Percentiles rank a stretch among this genome's conserved stretches.
Conservation (phyloP, 2,888 invertebrate species). For the Heteromyza rotundicornis region DNA sequence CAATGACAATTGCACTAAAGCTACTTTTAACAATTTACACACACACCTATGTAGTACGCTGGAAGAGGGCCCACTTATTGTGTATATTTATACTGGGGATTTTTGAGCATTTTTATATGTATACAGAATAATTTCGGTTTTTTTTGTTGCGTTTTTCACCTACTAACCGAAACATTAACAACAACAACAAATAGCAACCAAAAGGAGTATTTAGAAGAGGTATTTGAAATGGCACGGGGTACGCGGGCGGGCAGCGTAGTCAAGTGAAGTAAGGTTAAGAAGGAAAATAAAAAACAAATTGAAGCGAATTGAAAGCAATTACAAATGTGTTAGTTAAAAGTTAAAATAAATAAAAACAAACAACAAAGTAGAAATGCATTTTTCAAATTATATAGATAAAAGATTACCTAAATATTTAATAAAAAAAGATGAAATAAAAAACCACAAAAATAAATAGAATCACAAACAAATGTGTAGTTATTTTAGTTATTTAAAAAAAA, state of each 20-base stretch:
- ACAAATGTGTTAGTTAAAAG: conserved; percentile 9
- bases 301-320: conserved; percentile 24
- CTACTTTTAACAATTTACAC: background rate
- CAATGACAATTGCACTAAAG: no score
- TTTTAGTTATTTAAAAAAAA: conserved; percentile 10
- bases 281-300: conserved; percentile 15
- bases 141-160: background rate
- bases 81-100: background rate
- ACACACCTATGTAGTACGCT: background rate
- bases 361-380: conserved; percentile 16
- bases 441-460: conserved; percentile 13
- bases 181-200: background rate
- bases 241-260: background rate
- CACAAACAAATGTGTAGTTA: conserved; percentile 8
- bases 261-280: background rate
- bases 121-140: background rate
- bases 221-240: background rate
- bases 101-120: background rate
- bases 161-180: background rate
- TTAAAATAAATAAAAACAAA: conserved; percentile 5
- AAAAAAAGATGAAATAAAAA: no score
- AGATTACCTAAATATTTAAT: conserved; percentile 29
- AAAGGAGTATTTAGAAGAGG: background rate
- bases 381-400: conserved; percentile 23
- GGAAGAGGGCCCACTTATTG: background rate